A percentile compares a stretch with the other conserved stretches of the same genome.
phyloP scores from a whole-genome alignment of 2,797 vertebrate species.

The Alosa sapidissima region DNA sequence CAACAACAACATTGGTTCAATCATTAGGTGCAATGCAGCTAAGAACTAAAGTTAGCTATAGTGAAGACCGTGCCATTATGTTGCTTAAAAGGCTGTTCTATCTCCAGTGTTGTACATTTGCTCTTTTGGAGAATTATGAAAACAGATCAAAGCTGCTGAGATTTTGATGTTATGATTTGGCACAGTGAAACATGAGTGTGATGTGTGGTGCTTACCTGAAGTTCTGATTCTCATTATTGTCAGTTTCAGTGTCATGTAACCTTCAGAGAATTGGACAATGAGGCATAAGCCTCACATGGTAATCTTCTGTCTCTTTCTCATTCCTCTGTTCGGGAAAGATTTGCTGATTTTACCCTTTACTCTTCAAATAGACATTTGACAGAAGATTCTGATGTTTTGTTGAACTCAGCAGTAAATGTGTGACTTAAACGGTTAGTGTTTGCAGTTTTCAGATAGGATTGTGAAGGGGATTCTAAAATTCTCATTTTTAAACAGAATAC shows the following conservation, averaged over 20 bases:
- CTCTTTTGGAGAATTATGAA: background rate
- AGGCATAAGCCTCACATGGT: conserved; percentile 3
- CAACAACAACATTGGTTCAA: background rate
- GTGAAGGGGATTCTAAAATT: background rate
- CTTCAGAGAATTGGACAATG: background rate
- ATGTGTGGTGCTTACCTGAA: conserved; percentile 63
- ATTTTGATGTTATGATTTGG: conserved; percentile 10
- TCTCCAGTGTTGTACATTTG: conserved; percentile 8
- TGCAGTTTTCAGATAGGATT: conserved; percentile 2
- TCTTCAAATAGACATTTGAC: conserved; percentile 27
- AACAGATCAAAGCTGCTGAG: conserved; percentile 3
- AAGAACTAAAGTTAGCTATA: background rate
- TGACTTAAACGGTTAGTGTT: background rate
- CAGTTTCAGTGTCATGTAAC: conserved; percentile 46
- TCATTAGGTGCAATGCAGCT: conserved; percentile 32
- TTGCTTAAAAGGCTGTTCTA: conserved; percentile 7
- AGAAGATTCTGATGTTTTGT: conserved; percentile 30
- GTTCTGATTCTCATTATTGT: conserved; percentile 60
- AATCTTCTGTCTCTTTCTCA: conserved; percentile 3
- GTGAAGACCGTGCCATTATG: background rate
- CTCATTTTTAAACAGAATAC: conserved; percentile 4
- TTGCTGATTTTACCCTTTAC: conserved; percentile 22
- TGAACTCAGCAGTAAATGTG: background rate
- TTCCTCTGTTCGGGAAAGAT: conserved; percentile 2
- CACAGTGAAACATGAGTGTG: conserved; percentile 52